These are phyloP conservation scores for Taphrorychus bicolor DNA, from an alignment of 2,888 invertebrate genomes.

Conservation along the genomic window DNA sequence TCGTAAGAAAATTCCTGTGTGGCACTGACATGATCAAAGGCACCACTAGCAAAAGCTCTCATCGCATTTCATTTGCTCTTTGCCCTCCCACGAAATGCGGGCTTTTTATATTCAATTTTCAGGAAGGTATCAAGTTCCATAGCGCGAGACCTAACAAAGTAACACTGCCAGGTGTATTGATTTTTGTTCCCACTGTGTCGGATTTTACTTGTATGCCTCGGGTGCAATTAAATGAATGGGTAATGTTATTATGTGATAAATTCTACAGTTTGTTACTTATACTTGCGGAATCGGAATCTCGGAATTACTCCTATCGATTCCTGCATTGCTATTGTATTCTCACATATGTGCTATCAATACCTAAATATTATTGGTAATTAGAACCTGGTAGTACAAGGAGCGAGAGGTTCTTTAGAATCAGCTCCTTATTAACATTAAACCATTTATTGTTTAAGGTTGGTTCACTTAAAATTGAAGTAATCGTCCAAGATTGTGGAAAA, in stretches of 20 bases:
- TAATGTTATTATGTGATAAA: slow-evolving; percentile 9
- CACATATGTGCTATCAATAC: background rate
- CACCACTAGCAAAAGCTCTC: no score
- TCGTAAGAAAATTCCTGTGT: no score
- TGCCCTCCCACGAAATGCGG: background rate
- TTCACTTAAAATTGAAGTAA: no score
- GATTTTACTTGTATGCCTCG: slow-evolving; percentile 2
- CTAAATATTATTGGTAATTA: background rate
- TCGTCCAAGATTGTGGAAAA: background rate
- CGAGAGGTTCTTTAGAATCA: background rate
- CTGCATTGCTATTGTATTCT: background rate
- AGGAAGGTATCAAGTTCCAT: slow-evolving; percentile 10
- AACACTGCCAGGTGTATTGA: slow-evolving; percentile 23
- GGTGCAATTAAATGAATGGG: slow-evolving; percentile 8
- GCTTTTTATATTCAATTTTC: slow-evolving; percentile 10
- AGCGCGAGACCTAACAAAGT: slow-evolving; percentile 14
- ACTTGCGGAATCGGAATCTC: background rate
- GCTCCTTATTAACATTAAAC: background rate
- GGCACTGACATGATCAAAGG: no score
- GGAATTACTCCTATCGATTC: background rate
- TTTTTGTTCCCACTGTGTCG: slow-evolving; percentile 14
- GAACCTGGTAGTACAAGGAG: background rate
- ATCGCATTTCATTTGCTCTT: no score
- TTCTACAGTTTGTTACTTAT: background rate
- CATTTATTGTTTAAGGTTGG: background rate